Evolutionary conservation across 2,888 invertebrate species (phyloP), one percentile per base, ranked within the genome.

Genomic region (Aelia acuminata): DNA sequence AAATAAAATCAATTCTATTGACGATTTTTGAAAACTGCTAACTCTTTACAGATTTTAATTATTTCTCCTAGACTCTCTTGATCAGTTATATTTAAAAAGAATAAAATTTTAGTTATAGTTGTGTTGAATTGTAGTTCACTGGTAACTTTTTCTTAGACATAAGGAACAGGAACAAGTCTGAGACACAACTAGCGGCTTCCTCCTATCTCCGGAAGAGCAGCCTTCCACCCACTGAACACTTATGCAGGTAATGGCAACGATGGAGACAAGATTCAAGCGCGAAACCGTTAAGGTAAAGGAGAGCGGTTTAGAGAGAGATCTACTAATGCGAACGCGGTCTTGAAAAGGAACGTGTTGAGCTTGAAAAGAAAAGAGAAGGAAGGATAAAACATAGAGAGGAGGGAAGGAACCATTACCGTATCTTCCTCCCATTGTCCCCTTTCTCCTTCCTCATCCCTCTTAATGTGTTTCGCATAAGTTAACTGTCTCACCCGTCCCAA

Each of bases 321-420:
- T 35, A 31, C 63, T 63, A 63, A 63, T 63, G 63, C 31, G 63
- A 63, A 63, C 26, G 63, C 63, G 31, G 31, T 63, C 3, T 63
- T 63, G 63, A 63, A 63, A 63, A 63, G 63, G 31, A 63, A 63
- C 63, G 63, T 63, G 63, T 63, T 63, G 63, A 31, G 63, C 63
- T 5, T 63, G 31, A 63, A 5, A 63, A 63, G 63, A 31, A 26
- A 63, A 63, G 63, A 63, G 63, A 31, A 63, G 63, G 31, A 63
- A 63, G 63, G 31, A 63, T 63, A 63, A 63, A 63, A 63, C 63
- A 63, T 63, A 63, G 63, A 63, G 63, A 63, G 63, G 7, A 63
- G 31, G 7, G 63, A 63, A 63, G 7, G 63, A 63, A 63, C 63
- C 63, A 63, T 63, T 63, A 63, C 63, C 63, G 63, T 63, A 63